Base-by-base conservation (phyloP, 2,888 invertebrate species). In the Eupithecia dodoneata region DNA sequence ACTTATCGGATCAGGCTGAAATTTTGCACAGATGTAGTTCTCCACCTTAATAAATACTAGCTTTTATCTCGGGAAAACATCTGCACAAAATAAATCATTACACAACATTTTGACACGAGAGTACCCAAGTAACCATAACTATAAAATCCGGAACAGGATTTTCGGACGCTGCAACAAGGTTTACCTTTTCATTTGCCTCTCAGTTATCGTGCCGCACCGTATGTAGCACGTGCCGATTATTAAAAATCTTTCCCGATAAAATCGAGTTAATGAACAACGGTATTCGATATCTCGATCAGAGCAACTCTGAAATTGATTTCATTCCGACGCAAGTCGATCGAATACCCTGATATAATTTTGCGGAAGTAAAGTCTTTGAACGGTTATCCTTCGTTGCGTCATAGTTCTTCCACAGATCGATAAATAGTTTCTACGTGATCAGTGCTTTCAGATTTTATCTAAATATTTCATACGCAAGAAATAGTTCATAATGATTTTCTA, bases 181-280 rank as follows among this genome's bases (percentile, higher is more conserved):
- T 10, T 59, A 6, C 2, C 10, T 59, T n/a, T 55, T 55, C 10
- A 18, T 59, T 59, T 59, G 18, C 59, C 59, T 18, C 18, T 10
- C 18, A 59, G n/a, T 15, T 5, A 69, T 10, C 52, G 72, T 12
- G 42, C 41, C 69, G 74, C 13, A 10, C 74, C 47, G 15, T 70
- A 66, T 73, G 74, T 79, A 45, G 84, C 85, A 88, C 88, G 90
- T 88, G 88, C 88, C 92, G 91, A 92, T 94, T 94, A 93, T 93
- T 90, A 94, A 92, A 93, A 94, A 94, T 89, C 88, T 87, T 86
- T 87, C 87, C 83, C 86, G 94, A 95, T 94, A 94, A 93, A 93
- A 94, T 94, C 94, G 88, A 91, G 90, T 92, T 94, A 94, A 94
- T 94, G 93, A 94, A 93, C 93, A 92, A 93, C 93, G 91, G 93